phyloP scores from a whole-genome alignment of 2,888 invertebrate genomes.

The Rhingia campestris region DNA sequence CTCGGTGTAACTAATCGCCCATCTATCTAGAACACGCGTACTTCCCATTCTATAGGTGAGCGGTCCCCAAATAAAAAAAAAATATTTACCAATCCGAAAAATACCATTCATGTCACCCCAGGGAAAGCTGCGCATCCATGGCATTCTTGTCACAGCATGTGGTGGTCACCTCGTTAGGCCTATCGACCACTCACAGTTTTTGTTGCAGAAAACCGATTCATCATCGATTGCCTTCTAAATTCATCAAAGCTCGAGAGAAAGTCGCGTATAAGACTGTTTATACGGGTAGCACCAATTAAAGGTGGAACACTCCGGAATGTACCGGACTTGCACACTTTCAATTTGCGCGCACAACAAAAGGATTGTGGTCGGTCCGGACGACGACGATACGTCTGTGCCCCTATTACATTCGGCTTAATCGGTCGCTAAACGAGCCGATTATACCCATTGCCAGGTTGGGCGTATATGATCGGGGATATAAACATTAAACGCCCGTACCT shows the following conservation, averaged over 20 bases:
- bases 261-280: slow-evolving; percentile 7
- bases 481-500: slow-evolving; percentile 27
- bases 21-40: slow-evolving; percentile 27
- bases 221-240: slow-evolving; percentile 64
- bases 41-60: slow-evolving; percentile 3
- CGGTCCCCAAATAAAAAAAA: neutral
- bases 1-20: slow-evolving; percentile 23
- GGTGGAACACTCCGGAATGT: slow-evolving; percentile 62
- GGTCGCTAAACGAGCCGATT: slow-evolving; percentile 56
- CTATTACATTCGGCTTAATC: slow-evolving; percentile 47
- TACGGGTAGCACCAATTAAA: slow-evolving; percentile 52
- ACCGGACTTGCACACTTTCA: slow-evolving; percentile 56
- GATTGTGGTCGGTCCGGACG: slow-evolving; percentile 36
- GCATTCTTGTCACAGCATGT: neutral
- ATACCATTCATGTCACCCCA: slow-evolving; percentile 32
- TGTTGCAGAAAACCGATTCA: slow-evolving; percentile 52
- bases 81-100: slow-evolving; percentile 37
- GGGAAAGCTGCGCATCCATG: slow-evolving; percentile 48
- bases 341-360: slow-evolving; percentile 45
- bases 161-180: slow-evolving; percentile 54
- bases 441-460: slow-evolving; percentile 57
- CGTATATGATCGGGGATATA: slow-evolving; percentile 45
- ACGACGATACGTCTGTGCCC: slow-evolving; percentile 1
- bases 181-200: slow-evolving; percentile 19
- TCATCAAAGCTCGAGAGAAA: slow-evolving; percentile 61